Evolutionary conservation across 23 tunicate genomes (phyloP), one percentile per base, ranked within the genome.

Genomic region (Halocynthia roretzi): DNA sequence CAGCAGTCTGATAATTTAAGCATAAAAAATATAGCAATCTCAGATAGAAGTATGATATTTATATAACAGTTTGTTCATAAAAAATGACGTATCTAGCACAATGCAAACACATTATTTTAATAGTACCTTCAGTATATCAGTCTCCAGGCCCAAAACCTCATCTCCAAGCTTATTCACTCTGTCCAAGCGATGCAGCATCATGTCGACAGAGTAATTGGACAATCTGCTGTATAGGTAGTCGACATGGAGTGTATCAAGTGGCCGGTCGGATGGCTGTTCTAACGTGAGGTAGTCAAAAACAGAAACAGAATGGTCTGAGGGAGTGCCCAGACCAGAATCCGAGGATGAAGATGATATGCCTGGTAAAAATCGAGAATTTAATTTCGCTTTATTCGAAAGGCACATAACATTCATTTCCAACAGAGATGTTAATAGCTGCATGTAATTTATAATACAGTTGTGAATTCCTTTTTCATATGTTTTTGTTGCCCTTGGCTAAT

Each of bases 141-240:
- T 65, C 70, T 92, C 98, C 54, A 92, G 80, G 8, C 9, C 53
- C 14, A 76, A 67, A 5, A 92, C 87, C 5, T 92, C 98, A 68
- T 82, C 81, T 69, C 77, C 68, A 19, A 92, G 82, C 71, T 83
- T 85, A 50, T 82, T 82, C 40, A 92, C 90, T 20, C 98, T 63
- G 17, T 92, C 92, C 48, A 92, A 64, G 6, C 83, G 63, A 61
- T 70, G 82, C 52, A 92, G 40, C 92, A 92, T 82, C 98, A 92
- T 86, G 68, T 92, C 98, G 56, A 92, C 98, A n/a, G 98, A 92
- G 72, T 92, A 92, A 8, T 86, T 56, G 67, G 88, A 83, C 53
- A 92, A 76, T 61, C 98, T 56, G 44, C 78, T 80, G 73, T 82
- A 92, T 7, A 92, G 63, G 72, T 82, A 84, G 19, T 92, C 87